These are phyloP conservation scores for Scaptodrosophila lebanonensis DNA, from an alignment of 1,140 invertebrate genomes.

Conservation along the genomic window DNA sequence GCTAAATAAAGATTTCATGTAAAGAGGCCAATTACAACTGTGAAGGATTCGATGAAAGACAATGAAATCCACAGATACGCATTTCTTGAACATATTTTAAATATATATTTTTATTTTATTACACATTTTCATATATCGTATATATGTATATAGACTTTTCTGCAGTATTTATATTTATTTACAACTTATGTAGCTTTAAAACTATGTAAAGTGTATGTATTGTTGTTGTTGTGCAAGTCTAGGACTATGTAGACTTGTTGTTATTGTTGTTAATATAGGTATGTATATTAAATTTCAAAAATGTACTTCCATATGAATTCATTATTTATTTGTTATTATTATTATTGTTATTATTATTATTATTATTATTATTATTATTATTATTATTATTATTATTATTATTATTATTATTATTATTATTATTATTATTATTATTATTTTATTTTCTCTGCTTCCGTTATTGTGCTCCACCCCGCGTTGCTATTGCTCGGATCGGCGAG, in stretches of 20 bases:
- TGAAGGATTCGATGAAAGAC: constrained; percentile 5
- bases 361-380: too few species aligned
- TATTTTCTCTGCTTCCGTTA: too few species aligned
- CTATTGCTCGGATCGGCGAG: too few species aligned
- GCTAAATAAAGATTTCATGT: background rate
- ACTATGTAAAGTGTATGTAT: constrained; percentile 58
- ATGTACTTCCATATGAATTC: constrained; percentile 41
- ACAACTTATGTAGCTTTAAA: constrained; percentile 58
- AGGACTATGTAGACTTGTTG: constrained; percentile 51
- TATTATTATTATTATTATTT: too few species aligned
- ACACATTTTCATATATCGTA: constrained; percentile 67
- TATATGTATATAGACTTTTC: constrained; percentile 51
- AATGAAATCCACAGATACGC: too few species aligned
- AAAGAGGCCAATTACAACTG: background rate
- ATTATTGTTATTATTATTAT: constrained; percentile 21
- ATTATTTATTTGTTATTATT: constrained; percentile 19
- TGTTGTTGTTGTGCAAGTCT: constrained; percentile 23
- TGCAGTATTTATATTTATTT: constrained; percentile 56
- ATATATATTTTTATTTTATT: constrained; percentile 72
- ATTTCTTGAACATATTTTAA: constrained; percentile 57
- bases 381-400: too few species aligned
- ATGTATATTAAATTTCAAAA: constrained; percentile 62
- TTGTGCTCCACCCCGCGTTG: too few species aligned
- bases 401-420: too few species aligned
- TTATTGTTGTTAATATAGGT: too few species aligned